These are phyloP conservation scores for Plemyria rubiginata DNA, from an alignment of 2,888 invertebrate genomes.

Conservation along the genomic window DNA sequence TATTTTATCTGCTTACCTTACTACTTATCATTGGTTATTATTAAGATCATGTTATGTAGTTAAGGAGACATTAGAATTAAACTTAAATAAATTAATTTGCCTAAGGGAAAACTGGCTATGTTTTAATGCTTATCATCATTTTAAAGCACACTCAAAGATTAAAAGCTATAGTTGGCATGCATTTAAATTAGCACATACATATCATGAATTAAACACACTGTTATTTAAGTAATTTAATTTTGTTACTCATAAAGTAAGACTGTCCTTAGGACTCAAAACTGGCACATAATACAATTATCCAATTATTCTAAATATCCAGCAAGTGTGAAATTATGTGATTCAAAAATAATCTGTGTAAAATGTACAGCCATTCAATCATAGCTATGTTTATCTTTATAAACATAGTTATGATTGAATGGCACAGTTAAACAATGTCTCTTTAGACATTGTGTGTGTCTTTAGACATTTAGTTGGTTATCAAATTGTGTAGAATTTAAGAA, in stretches of 20 bases:
- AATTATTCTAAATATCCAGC: constrained; percentile 6
- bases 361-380: neutral
- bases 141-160: constrained; percentile 26
- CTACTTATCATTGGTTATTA: constrained; percentile 61
- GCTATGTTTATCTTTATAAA: too few species aligned
- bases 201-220: constrained; percentile 21
- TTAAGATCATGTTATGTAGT: constrained; percentile 67
- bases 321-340: neutral
- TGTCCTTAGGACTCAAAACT: constrained; percentile 70
- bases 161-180: constrained; percentile 9
- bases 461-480: too few species aligned
- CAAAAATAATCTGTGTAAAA: neutral
- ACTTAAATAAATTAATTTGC: constrained; percentile 74
- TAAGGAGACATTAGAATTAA: constrained; percentile 59
- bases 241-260: constrained; percentile 49
- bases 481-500: too few species aligned
- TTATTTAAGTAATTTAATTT: constrained; percentile 31
- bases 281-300: constrained; percentile 46
- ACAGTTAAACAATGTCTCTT: too few species aligned
- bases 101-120: constrained; percentile 50
- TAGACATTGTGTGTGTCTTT: too few species aligned
- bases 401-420: too few species aligned
- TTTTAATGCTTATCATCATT: constrained; percentile 41
- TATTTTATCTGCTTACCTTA: constrained; percentile 64
- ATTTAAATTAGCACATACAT: constrained; percentile 24